These are phyloP conservation scores for Phalanger gymnotis DNA, from an alignment of 2,797 vertebrate genomes.

Conservation along the genomic window DNA sequence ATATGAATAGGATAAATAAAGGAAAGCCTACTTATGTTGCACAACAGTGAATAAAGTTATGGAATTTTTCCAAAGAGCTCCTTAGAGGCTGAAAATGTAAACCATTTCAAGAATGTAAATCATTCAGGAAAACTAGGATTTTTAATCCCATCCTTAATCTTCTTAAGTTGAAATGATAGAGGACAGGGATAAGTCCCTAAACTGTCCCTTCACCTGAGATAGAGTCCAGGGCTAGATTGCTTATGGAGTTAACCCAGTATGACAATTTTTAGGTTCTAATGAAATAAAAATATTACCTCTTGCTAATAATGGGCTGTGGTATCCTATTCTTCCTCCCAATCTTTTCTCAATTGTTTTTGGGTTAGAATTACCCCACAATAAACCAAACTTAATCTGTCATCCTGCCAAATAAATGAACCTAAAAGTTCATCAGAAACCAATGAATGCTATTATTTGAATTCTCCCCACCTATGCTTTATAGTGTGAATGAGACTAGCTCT, in stretches of 20 bases:
- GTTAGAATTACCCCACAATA: no score
- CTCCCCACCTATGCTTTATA: background rate
- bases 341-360: no score
- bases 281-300: background rate
- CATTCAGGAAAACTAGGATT: background rate
- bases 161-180: background rate
- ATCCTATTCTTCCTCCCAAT: background rate
- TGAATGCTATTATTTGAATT: background rate
- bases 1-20: background rate
- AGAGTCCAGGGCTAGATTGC: background rate
- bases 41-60: background rate
- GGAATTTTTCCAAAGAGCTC: background rate
- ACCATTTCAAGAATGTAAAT: background rate
- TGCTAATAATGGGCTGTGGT: background rate
- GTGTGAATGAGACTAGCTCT: background rate
- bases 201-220: background rate
- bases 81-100: constrained; percentile 13
- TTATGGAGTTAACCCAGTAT: background rate
- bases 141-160: background rate
- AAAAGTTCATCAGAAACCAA: constrained; percentile 14
- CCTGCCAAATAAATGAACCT: background rate
- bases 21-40: background rate
- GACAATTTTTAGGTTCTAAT: constrained; percentile 32
- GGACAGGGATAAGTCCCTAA: background rate
- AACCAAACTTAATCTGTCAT: background rate